A percentile compares a stretch with the other conserved stretches of the same genome.
Evolutionary conservation across 2,113 vertebrate species (phyloP).

Genomic region (Egretta garzetta): DNA sequence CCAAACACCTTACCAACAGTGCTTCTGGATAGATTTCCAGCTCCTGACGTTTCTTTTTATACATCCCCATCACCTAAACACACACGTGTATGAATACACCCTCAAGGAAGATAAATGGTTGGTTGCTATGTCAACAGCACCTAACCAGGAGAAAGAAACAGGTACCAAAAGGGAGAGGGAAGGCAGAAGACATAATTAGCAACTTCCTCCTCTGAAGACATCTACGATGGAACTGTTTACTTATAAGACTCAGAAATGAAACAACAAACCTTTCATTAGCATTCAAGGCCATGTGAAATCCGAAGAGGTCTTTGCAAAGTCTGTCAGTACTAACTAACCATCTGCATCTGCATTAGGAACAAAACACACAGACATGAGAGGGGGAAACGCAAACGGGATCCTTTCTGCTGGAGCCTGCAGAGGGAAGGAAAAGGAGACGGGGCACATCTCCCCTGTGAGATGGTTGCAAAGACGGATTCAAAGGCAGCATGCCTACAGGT

Average conservation of each 20-base stretch:
- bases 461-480: neutral
- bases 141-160: neutral
- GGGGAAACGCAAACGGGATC: neutral
- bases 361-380: neutral
- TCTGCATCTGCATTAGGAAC: neutral
- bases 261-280: conserved; percentile 2
- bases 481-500: neutral
- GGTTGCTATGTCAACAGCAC: conserved; percentile 15
- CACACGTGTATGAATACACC: neutral
- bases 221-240: neutral
- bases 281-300: neutral
- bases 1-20: neutral
- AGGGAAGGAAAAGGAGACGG: neutral
- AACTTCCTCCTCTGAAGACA: neutral
- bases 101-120: neutral
- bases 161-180: neutral
- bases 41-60: neutral
- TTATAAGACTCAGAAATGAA: neutral
- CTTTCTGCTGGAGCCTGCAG: neutral
- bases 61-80: neutral
- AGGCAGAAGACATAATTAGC: neutral
- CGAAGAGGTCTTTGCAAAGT: neutral
- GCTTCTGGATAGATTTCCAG: neutral
- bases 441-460: neutral
- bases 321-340: neutral